Conservation (phyloP, 2,888 invertebrate genomes). For the Pyrrhia umbra region DNA sequence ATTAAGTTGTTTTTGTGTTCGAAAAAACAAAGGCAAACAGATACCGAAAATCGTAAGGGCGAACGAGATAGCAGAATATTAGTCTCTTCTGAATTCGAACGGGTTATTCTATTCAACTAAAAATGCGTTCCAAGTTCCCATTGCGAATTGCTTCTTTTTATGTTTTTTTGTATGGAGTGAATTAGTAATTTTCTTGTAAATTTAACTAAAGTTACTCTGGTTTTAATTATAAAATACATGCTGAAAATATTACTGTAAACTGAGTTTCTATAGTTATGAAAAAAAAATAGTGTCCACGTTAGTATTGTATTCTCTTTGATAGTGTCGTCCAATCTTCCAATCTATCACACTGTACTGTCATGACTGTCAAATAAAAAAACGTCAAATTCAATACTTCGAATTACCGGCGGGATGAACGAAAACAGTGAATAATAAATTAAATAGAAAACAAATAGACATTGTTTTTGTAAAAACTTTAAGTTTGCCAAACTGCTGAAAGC, state of each 20-base stretch:
- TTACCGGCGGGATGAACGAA: conserved; percentile 58
- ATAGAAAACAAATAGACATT: background rate
- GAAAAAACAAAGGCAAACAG: conserved; percentile 17
- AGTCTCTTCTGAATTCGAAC: conserved; percentile 14
- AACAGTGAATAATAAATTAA: conserved; percentile 23
- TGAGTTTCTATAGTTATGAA: too few species aligned
- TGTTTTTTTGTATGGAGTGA: too few species aligned
- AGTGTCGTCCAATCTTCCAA: too few species aligned
- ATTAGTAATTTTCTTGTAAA: too few species aligned
- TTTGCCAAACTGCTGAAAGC: background rate
- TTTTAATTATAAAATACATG: too few species aligned
- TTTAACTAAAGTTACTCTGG: too few species aligned
- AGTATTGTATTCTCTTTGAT: too few species aligned
- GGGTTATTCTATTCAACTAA: conserved; percentile 1
- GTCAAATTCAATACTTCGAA: background rate
- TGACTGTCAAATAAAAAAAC: background rate
- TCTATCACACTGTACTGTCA: too few species aligned
- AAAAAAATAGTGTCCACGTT: too few species aligned
- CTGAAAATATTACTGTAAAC: too few species aligned
- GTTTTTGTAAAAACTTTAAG: background rate
- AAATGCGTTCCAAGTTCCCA: conserved; percentile 48
- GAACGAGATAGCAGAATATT: conserved; percentile 27
- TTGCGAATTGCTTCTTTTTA: too few species aligned
- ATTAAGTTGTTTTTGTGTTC: conserved; percentile 25
- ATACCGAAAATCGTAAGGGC: background rate